Evolutionary conservation across 2,888 invertebrate species (phyloP), one percentile per base, ranked within the genome.

Genomic region (Coleophora flavipennella): DNA sequence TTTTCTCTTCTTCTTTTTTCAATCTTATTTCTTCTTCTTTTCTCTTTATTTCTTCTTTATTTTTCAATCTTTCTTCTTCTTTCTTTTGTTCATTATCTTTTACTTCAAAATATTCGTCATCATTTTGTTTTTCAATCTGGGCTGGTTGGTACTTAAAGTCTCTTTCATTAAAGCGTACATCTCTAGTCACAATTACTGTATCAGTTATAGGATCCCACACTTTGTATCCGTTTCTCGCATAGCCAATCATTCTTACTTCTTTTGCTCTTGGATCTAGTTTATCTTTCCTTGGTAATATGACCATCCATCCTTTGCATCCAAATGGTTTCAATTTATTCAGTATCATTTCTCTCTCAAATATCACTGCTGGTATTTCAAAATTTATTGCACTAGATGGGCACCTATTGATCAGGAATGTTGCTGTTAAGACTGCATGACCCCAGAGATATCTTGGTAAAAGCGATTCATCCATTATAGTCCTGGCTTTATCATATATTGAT

Each of bases 351-450:
- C 41, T 31, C 4, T 38, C 4, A 8, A 31, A 42, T n/a, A 38
- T 26, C 32, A 13, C 35, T 34, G 42, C 34, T 2, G 38, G 38
- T 34, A 40, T 36, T 9, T 34, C 34, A 36, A 28, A 39, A 8
- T 43, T 33, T 8, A 48, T 34, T 2, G 44, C 44, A 6, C 28
- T 32, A n/a, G 48, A 42, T n/a, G 47, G 47, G 4, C 35, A 46
- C 13, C 52, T 33, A 13, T 52, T 50, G 1, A 50, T 13, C 31
- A 40, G 32, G 33, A 45, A 52, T 1, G 38, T 39, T n/a, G 52
- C 45, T 31, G 36, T 32, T 8, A 11, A 12, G 0, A 50, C 25
- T 1, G 50, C 49, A 35, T 52, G 43, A 28, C 49, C 42, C 52
- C 50, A 52, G 13, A 50, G 33, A 8, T 39, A 2, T 26, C 41